Conservation (phyloP, 2,797 vertebrate genomes). For the Falco cherrug region DNA sequence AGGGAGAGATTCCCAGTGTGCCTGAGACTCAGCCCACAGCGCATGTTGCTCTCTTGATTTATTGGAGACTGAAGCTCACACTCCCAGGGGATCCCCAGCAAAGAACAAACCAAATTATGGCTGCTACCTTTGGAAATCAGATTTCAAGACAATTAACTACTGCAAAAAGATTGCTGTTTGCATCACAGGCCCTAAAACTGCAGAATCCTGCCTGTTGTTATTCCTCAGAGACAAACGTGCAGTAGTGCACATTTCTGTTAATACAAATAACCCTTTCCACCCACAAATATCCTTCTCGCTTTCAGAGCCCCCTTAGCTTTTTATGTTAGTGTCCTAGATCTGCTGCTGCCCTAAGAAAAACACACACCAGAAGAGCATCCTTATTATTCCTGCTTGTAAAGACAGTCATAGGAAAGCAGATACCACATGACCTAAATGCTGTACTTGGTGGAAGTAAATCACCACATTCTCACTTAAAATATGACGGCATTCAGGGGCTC, state of each 20-base stretch:
- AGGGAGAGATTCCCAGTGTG: background rate
- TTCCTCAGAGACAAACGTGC: background rate
- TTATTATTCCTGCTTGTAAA: background rate
- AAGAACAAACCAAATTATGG: constrained; percentile 45
- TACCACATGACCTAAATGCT: background rate
- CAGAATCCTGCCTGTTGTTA: background rate
- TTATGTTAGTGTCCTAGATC: background rate
- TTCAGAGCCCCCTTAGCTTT: background rate
- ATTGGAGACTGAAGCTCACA: background rate
- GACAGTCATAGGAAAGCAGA: background rate
- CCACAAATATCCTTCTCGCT: background rate
- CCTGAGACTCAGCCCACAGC: background rate
- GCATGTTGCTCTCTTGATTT: background rate
- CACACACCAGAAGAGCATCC: background rate
- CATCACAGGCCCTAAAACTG: background rate
- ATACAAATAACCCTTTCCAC: background rate
- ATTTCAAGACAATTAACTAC: constrained; percentile 42
- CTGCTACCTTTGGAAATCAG: constrained; percentile 44
- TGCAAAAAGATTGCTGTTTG: background rate
- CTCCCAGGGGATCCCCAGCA: background rate
- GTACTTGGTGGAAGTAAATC: background rate
- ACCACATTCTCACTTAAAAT: background rate
- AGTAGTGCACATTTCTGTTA: background rate
- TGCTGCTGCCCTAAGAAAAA: background rate
- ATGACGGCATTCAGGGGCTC: background rate